Base-by-base conservation (phyloP, 1,140 invertebrate species). In the Scaptomyza montana region DNA sequence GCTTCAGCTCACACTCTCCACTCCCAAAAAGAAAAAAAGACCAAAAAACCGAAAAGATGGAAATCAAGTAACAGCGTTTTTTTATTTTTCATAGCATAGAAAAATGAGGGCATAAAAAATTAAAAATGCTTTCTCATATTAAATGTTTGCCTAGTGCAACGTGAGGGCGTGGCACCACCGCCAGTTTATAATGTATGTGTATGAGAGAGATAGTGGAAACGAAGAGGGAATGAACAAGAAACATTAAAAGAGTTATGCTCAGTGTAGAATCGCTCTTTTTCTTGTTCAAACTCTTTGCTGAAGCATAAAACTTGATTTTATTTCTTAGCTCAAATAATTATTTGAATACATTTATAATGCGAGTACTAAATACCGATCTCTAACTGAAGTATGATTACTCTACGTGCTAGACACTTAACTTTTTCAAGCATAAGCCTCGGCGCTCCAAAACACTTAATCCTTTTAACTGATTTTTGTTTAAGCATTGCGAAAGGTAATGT, bases 91-190 rank as follows among this genome's bases (percentile, higher is more conserved):
- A 79, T 76, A 70, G 64, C 77, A 70, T 80, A 59, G 60, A 77
- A 65, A 73, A 81, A 67, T 71, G 77, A 71, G 74, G 65, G 59
- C 55, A 89, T 87, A 87, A 87, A 87, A 87, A 87, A 87, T 89
- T 82, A 66, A 87, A 87, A 84, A 75, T 80, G 81, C 78, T 87
- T 84, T 84, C 84, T 89, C 84, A 87, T 87, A 82, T 89, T 89
- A 87, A 82, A 87, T 87, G 78, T 87, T 72, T 82, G 82, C 70
- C 82, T 82, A 87, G 80, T 74, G 59, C 71, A 47, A 49, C 33
- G 41, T 47, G 21, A 64, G 59, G 55, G 69, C 47, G 79, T 61
- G 69, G 46, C 60, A 53, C 47, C 28, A 49, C 10, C 59, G 56
- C 51, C 59, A 74, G 80, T 84, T 84, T 79, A 84, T 85, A 85